Base-by-base conservation (phyloP, 2,113 vertebrate species). In the Pomatostomus ruficeps region DNA sequence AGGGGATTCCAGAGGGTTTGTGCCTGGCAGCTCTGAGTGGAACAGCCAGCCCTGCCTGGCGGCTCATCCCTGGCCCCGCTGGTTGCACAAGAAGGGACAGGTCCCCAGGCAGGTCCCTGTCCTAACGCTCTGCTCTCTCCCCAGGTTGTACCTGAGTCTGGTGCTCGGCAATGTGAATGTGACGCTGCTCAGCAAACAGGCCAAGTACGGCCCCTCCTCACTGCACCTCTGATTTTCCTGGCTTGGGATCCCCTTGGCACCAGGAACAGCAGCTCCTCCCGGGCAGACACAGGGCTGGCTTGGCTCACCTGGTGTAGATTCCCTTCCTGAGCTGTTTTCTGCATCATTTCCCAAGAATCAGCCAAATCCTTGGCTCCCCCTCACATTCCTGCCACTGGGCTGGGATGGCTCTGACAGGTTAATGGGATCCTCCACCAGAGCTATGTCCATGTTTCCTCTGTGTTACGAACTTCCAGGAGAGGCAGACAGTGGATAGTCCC, bases 161-260 rank as follows among this genome's bases (percentile, higher is more conserved):
- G 99, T 99, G 75, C 98, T 99, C 8, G 99, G 99, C 71, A 99
- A 99, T 1, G 98, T 99, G 92, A 99, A 99, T 9, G 98, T 99
- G 87, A 99, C 99, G 1, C 98, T 99, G 86, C 96, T 99, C 94
- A 99, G 98, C 98, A 99, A 99, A 90, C 99, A 99, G 96, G 98
- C 98, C 91, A 99, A 99, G 99, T 99, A 98, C 35, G 88, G 65
- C 28, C 58, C 14, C 19, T 22, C 40, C 6, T 42, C 52, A 0
- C 52, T 21, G 35, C 70, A 11, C 55, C 33, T 5, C 18, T 5
- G 19, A 4, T 49, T 19, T 42, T 12, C 80, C 49, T 26, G 52
- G 4, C 63, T 36, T 1, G 33, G 87, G 35, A 33, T 46, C 57
- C 79, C 77, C 29, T 26, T 36, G 57, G 45, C 70, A 33, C 23